Evolutionary conservation across 1,140 invertebrate species (phyloP).

Genomic region (Pantala flavescens): DNA sequence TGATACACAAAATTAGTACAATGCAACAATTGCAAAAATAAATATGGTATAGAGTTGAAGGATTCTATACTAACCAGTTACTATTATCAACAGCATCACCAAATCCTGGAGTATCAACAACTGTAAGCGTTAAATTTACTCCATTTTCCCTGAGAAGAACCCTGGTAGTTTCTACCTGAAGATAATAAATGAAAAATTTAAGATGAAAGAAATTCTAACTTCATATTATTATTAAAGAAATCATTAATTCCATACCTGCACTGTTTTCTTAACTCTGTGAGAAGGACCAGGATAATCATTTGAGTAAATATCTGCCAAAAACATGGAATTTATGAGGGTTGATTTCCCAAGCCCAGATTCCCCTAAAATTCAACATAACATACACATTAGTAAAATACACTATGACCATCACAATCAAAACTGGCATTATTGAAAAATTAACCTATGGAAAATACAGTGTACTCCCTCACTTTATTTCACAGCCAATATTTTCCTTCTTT

Average conservation of each 20-base stretch:
- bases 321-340: constrained; percentile 99
- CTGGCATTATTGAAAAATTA: too few relatives aligned
- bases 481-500: too few relatives aligned
- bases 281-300: constrained; percentile 81
- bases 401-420: constrained; percentile 14
- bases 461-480: too few relatives aligned
- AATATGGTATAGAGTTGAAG: constrained; percentile 22
- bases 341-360: constrained; percentile 97
- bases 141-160: constrained; percentile 85
- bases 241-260: constrained; percentile 37
- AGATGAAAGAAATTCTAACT: background rate
- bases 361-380: constrained; percentile 52
- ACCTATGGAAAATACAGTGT: too few relatives aligned
- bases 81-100: constrained; percentile 97
- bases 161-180: constrained; percentile 80
- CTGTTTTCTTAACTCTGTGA: constrained; percentile 80
- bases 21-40: constrained; percentile 4
- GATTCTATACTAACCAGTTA: constrained; percentile 53
- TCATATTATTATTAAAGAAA: too few relatives aligned
- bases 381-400: constrained; percentile 12
- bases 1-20: constrained; percentile 24
- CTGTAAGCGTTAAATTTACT: constrained; percentile 80
- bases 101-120: constrained; percentile 97
- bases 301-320: constrained; percentile 93
- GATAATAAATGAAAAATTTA: background rate